Conservation (phyloP, 1,140 invertebrate species). For the Drosophila serrata region DNA sequence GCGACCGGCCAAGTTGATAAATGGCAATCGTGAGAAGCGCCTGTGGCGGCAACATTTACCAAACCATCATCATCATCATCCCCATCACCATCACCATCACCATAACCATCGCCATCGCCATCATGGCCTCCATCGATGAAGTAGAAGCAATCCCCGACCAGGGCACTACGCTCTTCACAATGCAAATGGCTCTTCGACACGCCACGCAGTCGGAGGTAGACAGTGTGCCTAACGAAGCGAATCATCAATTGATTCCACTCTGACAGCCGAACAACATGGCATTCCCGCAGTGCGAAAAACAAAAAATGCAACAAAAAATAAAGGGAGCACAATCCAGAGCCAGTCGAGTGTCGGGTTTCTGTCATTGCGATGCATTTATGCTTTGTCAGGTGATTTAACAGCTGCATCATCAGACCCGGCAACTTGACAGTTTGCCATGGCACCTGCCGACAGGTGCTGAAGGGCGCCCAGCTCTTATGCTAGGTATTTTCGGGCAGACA, state of each 20-base stretch:
- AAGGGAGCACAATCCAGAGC: slow-evolving; percentile 2
- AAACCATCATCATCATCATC: slow-evolving; percentile 17
- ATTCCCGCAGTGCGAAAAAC: neutral
- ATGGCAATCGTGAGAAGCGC: slow-evolving; percentile 68
- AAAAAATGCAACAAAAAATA: no score
- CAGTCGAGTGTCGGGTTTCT: slow-evolving; percentile 73
- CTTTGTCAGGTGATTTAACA: slow-evolving; percentile 64
- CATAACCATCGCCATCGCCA: slow-evolving; percentile 35
- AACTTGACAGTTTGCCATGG: slow-evolving; percentile 7
- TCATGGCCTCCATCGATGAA: slow-evolving; percentile 13
- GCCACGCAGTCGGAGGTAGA: slow-evolving; percentile 49
- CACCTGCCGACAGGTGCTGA: slow-evolving; percentile 44
- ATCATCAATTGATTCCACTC: slow-evolving; percentile 71
- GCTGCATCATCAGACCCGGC: slow-evolving; percentile 27
- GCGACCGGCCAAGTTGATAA: slow-evolving; percentile 72
- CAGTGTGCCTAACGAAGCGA: slow-evolving; percentile 51
- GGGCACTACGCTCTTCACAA: slow-evolving; percentile 79
- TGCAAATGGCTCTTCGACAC: slow-evolving; percentile 79
- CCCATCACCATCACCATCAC: slow-evolving; percentile 30
- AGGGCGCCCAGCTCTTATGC: slow-evolving; percentile 48
- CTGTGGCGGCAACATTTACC: slow-evolving; percentile 46
- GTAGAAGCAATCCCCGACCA: neutral
- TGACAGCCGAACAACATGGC: slow-evolving; percentile 64
- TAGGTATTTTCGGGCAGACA: slow-evolving; percentile 29
- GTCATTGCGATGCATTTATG: slow-evolving; percentile 54